phyloP scores from a whole-genome alignment of 2,797 vertebrate species.

The Zenarchopterus dispar region DNA sequence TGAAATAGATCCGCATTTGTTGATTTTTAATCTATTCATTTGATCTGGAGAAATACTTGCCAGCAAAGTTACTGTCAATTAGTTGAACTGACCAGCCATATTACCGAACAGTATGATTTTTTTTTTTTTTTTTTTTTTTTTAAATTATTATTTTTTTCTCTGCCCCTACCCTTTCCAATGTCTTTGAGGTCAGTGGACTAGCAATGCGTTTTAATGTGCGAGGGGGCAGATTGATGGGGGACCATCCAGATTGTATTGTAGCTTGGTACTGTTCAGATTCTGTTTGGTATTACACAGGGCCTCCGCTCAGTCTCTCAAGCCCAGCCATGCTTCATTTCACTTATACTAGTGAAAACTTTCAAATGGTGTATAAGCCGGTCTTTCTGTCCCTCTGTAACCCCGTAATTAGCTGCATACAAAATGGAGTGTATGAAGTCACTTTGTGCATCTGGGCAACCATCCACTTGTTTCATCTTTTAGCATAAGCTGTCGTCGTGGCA shows the following conservation, averaged over 20 bases:
- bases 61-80: too few species aligned
- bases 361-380: conserved; percentile 1
- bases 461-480: conserved; percentile 43
- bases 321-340: conserved; percentile 4
- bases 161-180: too few species aligned
- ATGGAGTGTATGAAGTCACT: too few species aligned
- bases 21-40: too few species aligned
- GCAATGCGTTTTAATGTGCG: neutral
- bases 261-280: neutral
- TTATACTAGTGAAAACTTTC: neutral
- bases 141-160: too few species aligned
- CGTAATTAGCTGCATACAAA: neutral
- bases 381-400: conserved; percentile 5
- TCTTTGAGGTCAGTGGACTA: too few species aligned
- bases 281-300: neutral
- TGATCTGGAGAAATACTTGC: too few species aligned
- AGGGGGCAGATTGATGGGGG: too few species aligned
- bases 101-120: too few species aligned
- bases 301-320: neutral
- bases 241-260: neutral
- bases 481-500: conserved; percentile 49
- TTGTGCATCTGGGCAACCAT: conserved; percentile 26
- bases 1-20: too few species aligned
- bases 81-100: too few species aligned
- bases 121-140: too few species aligned